Percentiles rank a stretch among this genome's conserved stretches.
Conservation (phyloP, 2,113 vertebrate species). For the Alectura lathami region DNA sequence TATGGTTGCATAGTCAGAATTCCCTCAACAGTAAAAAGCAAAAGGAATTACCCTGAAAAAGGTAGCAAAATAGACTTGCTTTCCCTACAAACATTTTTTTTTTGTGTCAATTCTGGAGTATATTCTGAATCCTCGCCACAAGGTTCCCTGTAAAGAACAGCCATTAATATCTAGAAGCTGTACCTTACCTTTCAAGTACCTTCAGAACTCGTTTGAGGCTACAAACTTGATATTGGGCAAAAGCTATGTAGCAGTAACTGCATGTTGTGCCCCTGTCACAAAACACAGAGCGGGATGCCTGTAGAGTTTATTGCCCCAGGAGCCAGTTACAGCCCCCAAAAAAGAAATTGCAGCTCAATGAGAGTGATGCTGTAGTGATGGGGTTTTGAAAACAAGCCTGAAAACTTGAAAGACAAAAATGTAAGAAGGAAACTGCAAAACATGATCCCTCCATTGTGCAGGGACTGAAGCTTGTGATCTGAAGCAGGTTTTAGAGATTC, state of each 20-base stretch:
- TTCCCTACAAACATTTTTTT: neutral
- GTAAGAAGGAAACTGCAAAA: neutral
- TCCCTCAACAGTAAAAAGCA: neutral
- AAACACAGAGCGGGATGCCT: neutral
- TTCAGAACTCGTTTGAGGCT: neutral
- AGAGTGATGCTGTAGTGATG: neutral
- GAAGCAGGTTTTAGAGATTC: neutral
- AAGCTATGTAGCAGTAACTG: neutral
- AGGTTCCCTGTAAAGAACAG: neutral
- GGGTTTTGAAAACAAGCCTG: neutral
- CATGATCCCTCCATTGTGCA: neutral
- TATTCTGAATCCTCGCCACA: neutral
- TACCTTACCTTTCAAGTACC: neutral
- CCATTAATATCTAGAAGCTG: neutral
- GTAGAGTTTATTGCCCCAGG: neutral
- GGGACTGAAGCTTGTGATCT: neutral
- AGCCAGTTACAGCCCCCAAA: neutral
- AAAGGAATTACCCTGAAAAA: neutral
- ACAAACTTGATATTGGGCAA: neutral
- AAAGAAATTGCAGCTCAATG: neutral
- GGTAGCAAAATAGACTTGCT: neutral
- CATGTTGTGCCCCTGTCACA: rapidly evolving
- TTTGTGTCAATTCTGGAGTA: neutral
- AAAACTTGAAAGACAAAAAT: neutral
- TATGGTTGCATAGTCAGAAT: neutral